Evolutionary conservation across 1,140 invertebrate genomes (phyloP).

Genomic region (Druon quercuslanigerum): DNA sequence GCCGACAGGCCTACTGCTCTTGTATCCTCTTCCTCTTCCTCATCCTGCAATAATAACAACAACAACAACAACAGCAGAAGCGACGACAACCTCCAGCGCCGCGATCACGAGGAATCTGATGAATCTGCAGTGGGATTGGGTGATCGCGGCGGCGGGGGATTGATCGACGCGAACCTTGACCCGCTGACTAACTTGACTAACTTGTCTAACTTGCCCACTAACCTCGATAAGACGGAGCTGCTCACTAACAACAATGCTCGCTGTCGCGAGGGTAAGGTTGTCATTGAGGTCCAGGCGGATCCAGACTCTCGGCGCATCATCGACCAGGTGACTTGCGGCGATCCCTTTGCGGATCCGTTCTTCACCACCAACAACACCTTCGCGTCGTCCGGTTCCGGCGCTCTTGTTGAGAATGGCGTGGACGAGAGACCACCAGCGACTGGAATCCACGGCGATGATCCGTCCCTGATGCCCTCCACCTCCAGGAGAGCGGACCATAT

Average conservation of each 20-base stretch:
- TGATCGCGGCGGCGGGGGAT: conserved; percentile 17
- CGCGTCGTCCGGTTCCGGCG: conserved; percentile 14
- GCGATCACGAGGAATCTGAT: conserved; percentile 36
- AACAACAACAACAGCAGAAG: not conserved
- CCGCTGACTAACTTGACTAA: conserved; percentile 37
- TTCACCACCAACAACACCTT: conserved; percentile 37
- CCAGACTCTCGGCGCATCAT: conserved; percentile 29
- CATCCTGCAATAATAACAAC: conserved; percentile 47
- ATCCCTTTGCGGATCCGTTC: conserved; percentile 18
- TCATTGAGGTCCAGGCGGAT: conserved; percentile 33
- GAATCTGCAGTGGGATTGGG: not conserved
- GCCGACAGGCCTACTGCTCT: conserved; percentile 35
- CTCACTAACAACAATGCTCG: conserved; percentile 65
- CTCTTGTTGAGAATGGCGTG: conserved; percentile 51
- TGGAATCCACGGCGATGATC: conserved; percentile 55
- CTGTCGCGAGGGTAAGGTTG: conserved; percentile 54
- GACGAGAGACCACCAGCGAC: conserved; percentile 48
- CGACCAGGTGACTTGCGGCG: conserved; percentile 35
- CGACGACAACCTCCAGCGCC: conserved; percentile 32
- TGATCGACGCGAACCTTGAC: conserved; percentile 21
- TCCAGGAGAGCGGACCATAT: conserved; percentile 56
- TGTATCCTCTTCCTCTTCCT: conserved; percentile 29
- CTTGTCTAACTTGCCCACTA: conserved; percentile 46
- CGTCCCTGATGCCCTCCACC: conserved; percentile 59
- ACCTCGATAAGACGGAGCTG: conserved; percentile 62